phyloP scores from a whole-genome alignment of 2,113 vertebrate genomes.

The Nycticryphes semicollaris region DNA sequence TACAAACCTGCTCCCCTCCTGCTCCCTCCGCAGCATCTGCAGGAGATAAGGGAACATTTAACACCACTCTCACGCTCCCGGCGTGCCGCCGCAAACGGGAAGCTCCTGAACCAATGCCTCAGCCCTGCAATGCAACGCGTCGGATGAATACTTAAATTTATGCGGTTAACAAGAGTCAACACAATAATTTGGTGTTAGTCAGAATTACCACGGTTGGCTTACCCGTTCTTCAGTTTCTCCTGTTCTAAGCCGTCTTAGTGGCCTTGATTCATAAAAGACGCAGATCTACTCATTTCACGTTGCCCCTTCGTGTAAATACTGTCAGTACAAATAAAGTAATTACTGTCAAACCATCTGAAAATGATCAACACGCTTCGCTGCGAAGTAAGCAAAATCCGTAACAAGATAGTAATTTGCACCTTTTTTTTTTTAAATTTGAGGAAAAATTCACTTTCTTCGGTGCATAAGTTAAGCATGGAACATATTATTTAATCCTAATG shows the following conservation, averaged over 20 bases:
- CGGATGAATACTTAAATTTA: not conserved
- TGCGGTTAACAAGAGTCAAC: not conserved
- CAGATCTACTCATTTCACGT: conserved; percentile 19
- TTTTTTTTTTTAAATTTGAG: conserved; percentile 44
- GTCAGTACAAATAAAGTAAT: conserved; percentile 48
- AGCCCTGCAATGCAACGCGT: not conserved
- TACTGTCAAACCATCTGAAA: conserved; percentile 61
- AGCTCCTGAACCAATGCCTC: not conserved
- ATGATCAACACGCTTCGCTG: conserved; percentile 26
- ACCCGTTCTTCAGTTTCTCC: conserved; percentile 14
- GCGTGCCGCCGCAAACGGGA: not conserved
- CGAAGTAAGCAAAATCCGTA: conserved; percentile 27
- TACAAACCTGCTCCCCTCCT: not conserved
- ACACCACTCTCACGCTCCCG: not conserved
- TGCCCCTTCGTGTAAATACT: conserved; percentile 38
- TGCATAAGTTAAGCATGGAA: conserved; percentile 70
- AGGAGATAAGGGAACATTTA: not conserved
- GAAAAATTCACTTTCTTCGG: conserved; percentile 58
- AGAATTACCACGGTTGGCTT: conserved; percentile 13
- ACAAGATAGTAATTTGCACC: conserved; percentile 70
- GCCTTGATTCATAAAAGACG: conserved; percentile 12
- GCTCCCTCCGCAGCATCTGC: not conserved
- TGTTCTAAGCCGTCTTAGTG: not conserved
- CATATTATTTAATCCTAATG: conserved; percentile 78
- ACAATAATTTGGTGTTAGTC: conserved; percentile 23